Percentiles rank a stretch among this genome's conserved stretches.
Conservation (phyloP, 2,113 vertebrate species). For the Ceuthmochares aereus region DNA sequence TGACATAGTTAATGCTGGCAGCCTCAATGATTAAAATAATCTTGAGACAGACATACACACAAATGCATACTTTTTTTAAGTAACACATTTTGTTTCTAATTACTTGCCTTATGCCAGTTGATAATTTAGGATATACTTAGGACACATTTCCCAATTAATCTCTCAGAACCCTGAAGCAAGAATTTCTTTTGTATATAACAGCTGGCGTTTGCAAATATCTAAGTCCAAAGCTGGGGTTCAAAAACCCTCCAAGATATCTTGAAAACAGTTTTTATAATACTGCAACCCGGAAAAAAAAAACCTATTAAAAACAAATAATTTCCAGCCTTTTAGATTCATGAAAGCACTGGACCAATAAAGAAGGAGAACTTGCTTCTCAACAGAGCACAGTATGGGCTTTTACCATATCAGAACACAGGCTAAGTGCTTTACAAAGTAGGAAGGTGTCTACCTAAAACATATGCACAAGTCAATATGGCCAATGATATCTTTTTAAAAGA, state of each 20-base stretch:
- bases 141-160: slow-evolving; percentile 46
- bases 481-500: not conserved
- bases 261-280: not conserved
- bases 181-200: not conserved
- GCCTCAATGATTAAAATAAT: not conserved
- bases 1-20: not conserved
- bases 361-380: not conserved
- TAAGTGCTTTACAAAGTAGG: not conserved
- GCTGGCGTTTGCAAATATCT: not conserved
- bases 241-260: not conserved
- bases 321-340: not conserved
- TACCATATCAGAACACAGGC: not conserved
- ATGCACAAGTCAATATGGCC: not conserved
- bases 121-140: not conserved
- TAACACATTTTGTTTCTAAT: slow-evolving; percentile 32
- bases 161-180: not conserved
- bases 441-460: not conserved
- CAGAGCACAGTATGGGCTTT: not conserved
- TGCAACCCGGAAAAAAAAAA: not conserved
- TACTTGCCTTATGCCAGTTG: slow-evolving; percentile 42
- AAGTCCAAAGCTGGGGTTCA: not conserved
- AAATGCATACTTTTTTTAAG: not conserved
- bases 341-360: not conserved
- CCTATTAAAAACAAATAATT: not conserved
- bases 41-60: not conserved